phyloP scores from a whole-genome alignment of 2,888 invertebrate species.

The Eupithecia subfuscata region DNA sequence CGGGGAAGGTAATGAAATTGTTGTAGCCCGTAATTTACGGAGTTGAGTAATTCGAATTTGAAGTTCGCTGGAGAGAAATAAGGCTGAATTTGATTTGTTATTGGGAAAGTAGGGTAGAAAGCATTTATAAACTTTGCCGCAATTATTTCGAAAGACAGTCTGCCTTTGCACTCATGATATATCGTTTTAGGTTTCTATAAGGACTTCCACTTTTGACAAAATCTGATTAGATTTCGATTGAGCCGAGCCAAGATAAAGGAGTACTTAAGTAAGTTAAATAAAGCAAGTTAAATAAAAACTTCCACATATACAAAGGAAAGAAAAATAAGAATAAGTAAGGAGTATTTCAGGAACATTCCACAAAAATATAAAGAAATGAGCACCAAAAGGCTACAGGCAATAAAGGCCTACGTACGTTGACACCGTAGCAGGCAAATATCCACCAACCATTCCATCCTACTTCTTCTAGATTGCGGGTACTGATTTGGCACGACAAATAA shows the following conservation, averaged over 20 bases:
- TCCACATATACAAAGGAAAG: background rate
- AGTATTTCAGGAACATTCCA: slow-evolving; percentile 3
- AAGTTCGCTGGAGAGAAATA: slow-evolving; percentile 30
- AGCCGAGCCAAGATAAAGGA: background rate
- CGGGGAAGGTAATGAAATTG: slow-evolving; percentile 39
- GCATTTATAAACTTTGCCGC: slow-evolving; percentile 1
- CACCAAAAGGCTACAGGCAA: slow-evolving; percentile 14
- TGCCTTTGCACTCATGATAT: background rate
- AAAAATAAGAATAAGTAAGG: background rate
- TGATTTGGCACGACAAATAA: slow-evolving; percentile 4
- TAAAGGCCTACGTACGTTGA: slow-evolving; percentile 18
- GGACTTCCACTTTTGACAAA: background rate
- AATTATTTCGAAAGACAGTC: slow-evolving; percentile 12
- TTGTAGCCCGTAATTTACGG: slow-evolving; percentile 42
- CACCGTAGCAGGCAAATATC: slow-evolving; percentile 28
- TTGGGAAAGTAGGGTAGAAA: slow-evolving; percentile 21
- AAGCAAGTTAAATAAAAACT: background rate
- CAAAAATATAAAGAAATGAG: slow-evolving; percentile 14
- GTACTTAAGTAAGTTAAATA: background rate
- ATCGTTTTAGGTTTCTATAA: background rate
- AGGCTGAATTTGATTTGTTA: slow-evolving; percentile 32
- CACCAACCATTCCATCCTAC: slow-evolving; percentile 25
- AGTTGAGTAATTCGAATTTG: slow-evolving; percentile 40
- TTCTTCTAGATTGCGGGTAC: slow-evolving; percentile 11
- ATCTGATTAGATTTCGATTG: background rate